Percentiles rank a stretch among this genome's conserved stretches.
Conservation (phyloP, 2,797 vertebrate genomes). For the Arrhamphus sclerolepis region DNA sequence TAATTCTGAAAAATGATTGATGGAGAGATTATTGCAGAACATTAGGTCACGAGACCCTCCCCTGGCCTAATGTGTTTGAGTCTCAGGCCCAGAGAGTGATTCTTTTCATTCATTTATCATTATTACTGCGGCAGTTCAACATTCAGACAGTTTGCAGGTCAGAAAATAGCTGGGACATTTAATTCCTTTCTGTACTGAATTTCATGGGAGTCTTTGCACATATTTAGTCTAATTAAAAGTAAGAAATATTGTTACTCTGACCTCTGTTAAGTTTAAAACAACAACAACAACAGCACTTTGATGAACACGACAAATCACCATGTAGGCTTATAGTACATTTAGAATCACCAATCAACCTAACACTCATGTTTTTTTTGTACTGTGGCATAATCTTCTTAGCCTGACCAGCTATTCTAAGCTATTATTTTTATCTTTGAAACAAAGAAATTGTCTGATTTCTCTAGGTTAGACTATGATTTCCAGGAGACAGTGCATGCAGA, state of each 20-base stretch:
- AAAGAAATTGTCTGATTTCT: too few species aligned
- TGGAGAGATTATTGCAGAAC: slow-evolving; percentile 23
- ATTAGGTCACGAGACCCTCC: slow-evolving; percentile 13
- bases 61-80: slow-evolving; percentile 15
- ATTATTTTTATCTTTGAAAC: too few species aligned
- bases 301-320: too few species aligned
- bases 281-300: too few species aligned
- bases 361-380: too few species aligned
- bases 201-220: slow-evolving; percentile 6
- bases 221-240: slow-evolving; percentile 10
- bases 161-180: slow-evolving; percentile 24
- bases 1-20: slow-evolving; percentile 34
- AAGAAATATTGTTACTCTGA: background rate
- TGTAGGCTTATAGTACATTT: too few species aligned
- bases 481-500: too few species aligned
- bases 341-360: too few species aligned
- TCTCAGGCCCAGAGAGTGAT: slow-evolving; percentile 13
- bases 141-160: slow-evolving; percentile 25
- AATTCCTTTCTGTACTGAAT: slow-evolving; percentile 17
- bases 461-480: too few species aligned
- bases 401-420: too few species aligned
- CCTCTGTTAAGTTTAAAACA: too few species aligned
- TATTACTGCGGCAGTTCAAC: slow-evolving; percentile 15
- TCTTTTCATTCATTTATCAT: slow-evolving; percentile 40
- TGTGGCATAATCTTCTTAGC: too few species aligned